phyloP scores from a whole-genome alignment of 2,797 vertebrate genomes.

The Rhynchotus rufescens region DNA sequence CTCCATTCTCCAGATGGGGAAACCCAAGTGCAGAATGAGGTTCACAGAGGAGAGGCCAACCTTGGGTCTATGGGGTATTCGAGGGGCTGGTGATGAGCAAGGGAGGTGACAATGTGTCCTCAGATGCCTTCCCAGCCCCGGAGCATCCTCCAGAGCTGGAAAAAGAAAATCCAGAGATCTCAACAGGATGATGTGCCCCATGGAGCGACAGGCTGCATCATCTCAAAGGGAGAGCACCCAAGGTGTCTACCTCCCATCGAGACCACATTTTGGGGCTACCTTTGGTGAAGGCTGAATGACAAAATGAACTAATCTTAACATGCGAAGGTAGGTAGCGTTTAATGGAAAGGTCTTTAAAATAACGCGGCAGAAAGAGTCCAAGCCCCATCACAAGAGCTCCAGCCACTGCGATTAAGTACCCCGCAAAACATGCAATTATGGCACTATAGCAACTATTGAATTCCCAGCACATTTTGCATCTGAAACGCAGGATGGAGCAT shows the following conservation, averaged over 20 bases:
- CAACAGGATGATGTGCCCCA: accelerated
- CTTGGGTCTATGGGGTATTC: accelerated
- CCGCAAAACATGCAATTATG: conserved; percentile 49
- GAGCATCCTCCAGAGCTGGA: background rate
- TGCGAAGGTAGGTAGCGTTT: background rate
- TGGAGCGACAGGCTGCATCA: background rate
- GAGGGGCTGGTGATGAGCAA: background rate
- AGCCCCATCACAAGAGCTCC: conserved; percentile 22
- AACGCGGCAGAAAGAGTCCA: conserved; percentile 40
- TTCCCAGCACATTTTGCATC: conserved; percentile 45
- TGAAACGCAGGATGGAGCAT: conserved; percentile 44
- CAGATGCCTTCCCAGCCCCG: background rate
- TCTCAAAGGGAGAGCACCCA: background rate
- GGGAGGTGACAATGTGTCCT: background rate
- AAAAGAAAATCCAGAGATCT: background rate
- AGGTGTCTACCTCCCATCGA: accelerated
- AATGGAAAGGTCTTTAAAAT: conserved; percentile 19
- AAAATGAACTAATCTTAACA: background rate
- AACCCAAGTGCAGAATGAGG: background rate
- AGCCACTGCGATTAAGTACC: conserved; percentile 45
- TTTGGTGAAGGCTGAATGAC: background rate
- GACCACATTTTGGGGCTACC: background rate
- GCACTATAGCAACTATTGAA: conserved; percentile 70
- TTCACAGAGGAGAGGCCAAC: background rate
- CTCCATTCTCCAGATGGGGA: background rate